Percentiles rank a stretch among this genome's conserved stretches.
Evolutionary conservation across 1,140 invertebrate species (phyloP).

Genomic region (Drosophila tristis): DNA sequence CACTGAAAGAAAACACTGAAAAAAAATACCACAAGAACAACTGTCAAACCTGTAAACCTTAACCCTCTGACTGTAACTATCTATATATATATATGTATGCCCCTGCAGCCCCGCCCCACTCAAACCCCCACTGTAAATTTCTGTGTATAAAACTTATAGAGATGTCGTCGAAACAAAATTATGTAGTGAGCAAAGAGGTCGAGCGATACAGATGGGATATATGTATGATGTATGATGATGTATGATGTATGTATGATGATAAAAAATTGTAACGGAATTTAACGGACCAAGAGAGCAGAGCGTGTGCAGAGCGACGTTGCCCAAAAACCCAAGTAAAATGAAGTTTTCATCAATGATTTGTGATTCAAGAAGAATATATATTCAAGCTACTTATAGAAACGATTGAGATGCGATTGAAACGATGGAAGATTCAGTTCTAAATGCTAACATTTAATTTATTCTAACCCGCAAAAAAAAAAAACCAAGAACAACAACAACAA

Average conservation of each 20-base stretch:
- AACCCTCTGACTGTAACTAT: conserved; percentile 30
- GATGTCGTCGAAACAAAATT: conserved; percentile 34
- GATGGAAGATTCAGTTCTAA: conserved; percentile 67
- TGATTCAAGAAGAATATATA: conserved; percentile 66
- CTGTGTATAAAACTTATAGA: conserved; percentile 69
- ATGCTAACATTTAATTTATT: conserved; percentile 68
- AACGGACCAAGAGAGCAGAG: conserved; percentile 81
- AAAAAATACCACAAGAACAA: conserved; percentile 43
- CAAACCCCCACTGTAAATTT: conserved; percentile 71
- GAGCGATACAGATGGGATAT: no score
- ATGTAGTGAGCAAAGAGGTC: conserved; percentile 22
- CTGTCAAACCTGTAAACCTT: conserved; percentile 69
- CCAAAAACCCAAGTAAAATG: conserved; percentile 74
- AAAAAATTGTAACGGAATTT: conserved; percentile 78
- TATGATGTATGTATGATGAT: conserved; percentile 32
- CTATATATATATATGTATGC: conserved; percentile 8
- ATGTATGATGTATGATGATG: conserved; percentile 5
- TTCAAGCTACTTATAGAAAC: conserved; percentile 66
- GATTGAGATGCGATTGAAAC: conserved; percentile 14
- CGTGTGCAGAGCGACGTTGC: conserved; percentile 79
- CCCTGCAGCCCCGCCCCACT: conserved; percentile 17
- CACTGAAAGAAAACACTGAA: conserved; percentile 26
- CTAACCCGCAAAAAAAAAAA: conserved; percentile 67
- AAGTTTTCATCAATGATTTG: conserved; percentile 84
- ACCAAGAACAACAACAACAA: conserved; percentile 41